Conservation (phyloP, 1,140 invertebrate genomes). For the Bombyx mandarina region DNA sequence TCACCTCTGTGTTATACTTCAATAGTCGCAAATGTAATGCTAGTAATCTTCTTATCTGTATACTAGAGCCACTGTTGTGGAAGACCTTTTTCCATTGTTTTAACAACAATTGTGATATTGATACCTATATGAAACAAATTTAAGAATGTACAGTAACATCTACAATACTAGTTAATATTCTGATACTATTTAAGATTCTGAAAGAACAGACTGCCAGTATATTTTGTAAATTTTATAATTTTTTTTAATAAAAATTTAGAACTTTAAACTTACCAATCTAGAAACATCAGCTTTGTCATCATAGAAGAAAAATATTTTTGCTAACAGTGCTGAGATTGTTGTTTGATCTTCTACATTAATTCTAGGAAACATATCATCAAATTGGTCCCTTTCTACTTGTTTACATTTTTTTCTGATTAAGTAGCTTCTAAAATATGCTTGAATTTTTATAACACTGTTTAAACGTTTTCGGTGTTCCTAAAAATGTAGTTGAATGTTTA, state of each 20-base stretch:
- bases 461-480: constrained; percentile 79
- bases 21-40: constrained; percentile 70
- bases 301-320: constrained; percentile 85
- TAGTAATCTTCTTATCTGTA: constrained; percentile 76
- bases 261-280: constrained; percentile 75
- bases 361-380: constrained; percentile 75
- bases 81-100: constrained; percentile 74
- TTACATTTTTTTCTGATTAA: constrained; percentile 78
- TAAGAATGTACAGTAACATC: constrained; percentile 8
- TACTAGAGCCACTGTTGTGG: constrained; percentile 61
- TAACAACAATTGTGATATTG: constrained; percentile 73
- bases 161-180: background rate
- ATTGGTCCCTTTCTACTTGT: constrained; percentile 75
- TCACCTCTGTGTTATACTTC: constrained; percentile 51
- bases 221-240: background rate
- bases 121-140: constrained; percentile 58
- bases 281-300: constrained; percentile 76
- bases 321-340: constrained; percentile 69
- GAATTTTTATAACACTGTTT: constrained; percentile 81
- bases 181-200: too few species aligned
- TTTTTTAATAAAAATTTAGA: background rate
- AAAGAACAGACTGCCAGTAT: background rate
- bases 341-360: constrained; percentile 66
- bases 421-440: constrained; percentile 85
- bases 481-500: background rate